These are phyloP conservation scores for Anser cygnoides DNA, from an alignment of 2,113 vertebrate genomes.

Conservation along the genomic window DNA sequence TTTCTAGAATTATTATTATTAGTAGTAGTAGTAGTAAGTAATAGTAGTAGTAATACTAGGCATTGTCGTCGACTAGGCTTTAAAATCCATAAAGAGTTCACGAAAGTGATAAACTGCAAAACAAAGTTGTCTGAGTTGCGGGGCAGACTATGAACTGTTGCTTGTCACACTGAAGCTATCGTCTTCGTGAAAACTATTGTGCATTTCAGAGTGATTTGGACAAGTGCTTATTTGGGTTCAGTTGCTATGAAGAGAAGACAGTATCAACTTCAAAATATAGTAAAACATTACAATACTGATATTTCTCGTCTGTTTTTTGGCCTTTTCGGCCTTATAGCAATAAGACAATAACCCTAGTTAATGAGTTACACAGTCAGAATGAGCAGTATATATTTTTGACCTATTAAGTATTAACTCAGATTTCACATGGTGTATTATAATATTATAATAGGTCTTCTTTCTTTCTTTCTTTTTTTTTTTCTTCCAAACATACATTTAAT, in stretches of 20 bases:
- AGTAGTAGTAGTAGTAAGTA: no score
- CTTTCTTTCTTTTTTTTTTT: neutral
- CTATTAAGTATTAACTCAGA: neutral
- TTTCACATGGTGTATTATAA: neutral
- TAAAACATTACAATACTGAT: neutral
- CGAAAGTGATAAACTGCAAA: conserved; percentile 3
- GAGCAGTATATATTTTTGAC: neutral
- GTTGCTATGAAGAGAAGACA: neutral
- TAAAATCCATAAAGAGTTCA: conserved; percentile 37
- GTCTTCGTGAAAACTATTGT: conserved; percentile 41
- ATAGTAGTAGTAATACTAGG: neutral
- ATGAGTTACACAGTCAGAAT: neutral
- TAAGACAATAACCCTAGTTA: neutral
- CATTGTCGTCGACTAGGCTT: neutral
- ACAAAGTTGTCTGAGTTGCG: neutral
- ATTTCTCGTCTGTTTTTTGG: neutral
- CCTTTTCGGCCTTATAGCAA: neutral
- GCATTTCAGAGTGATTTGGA: conserved; percentile 16
- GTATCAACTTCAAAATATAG: conserved; percentile 21
- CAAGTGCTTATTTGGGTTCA: conserved; percentile 42
- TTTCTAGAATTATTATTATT: neutral
- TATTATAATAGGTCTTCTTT: neutral
- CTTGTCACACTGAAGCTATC: conserved; percentile 5
- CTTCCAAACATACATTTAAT: neutral
- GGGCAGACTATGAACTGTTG: conserved; percentile 46